Evolutionary conservation across 1,140 invertebrate species (phyloP), one percentile per base, ranked within the genome.

Genomic region (Ips nitidus): DNA sequence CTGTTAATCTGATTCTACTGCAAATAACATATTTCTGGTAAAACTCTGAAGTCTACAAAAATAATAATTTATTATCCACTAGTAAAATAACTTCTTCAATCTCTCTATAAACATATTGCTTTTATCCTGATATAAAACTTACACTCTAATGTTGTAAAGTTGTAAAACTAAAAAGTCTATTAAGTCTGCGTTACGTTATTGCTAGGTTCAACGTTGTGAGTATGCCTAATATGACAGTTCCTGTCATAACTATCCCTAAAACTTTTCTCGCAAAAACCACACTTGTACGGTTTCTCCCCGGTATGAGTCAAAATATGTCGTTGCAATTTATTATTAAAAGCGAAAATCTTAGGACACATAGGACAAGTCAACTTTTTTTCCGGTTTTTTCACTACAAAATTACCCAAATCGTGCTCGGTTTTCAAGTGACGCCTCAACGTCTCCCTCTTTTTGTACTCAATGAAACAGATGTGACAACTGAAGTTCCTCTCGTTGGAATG

Each of bases 401-500:
- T 71, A 6, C 70, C 70, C n/a, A 66, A 38, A 52, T 68, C 43
- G 36, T 71, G 70, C 2, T 61, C 70, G 36, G 53, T 56, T 41
- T 71, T 71, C 50, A 71, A 22, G 22, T 71, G 70, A 55, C 64
- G 41, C 22, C 60, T 45, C 3, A 71, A 62, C 7, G 50, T 68
- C 38, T 68, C 70, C 7, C 41, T 43, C 59, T 71, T 68, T 40
- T 71, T 71, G 52, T 71, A 71, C 22, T 71, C 64, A 83, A 98
- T 98, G 61, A 89, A 90, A 81, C 95, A 98, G 1, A 94, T 88
- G 73, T 91, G 91, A 78, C 97, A 99, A 76, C 95, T 94, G 84
- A 98, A 98, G 0, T 97, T 96, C 56, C 96, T 82, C 77, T 99
- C 97, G 0, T 97, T 96, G 1, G 94, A 96, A 78, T 99, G 97